A percentile compares a stretch with the other conserved stretches of the same genome.
Evolutionary conservation across 2,113 vertebrate species (phyloP).

Genomic region (Solenodon paradoxus): DNA sequence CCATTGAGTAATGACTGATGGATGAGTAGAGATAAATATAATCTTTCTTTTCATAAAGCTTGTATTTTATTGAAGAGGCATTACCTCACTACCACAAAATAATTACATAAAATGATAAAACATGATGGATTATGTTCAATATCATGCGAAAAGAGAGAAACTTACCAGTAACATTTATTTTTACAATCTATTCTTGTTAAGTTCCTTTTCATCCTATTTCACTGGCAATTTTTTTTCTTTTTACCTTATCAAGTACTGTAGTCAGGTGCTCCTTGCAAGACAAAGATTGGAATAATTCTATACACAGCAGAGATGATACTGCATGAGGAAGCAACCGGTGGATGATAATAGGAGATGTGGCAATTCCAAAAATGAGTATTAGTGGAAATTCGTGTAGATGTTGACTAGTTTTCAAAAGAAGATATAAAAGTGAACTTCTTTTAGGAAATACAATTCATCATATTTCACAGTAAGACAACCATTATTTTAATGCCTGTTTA

Average conservation of each 20-base stretch:
- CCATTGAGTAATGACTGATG: neutral
- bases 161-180: neutral
- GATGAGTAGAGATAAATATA: neutral
- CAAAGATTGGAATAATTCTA: slow-evolving; percentile 96
- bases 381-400: slow-evolving; percentile 91
- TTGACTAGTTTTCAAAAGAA: slow-evolving; percentile 82
- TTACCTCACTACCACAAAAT: neutral
- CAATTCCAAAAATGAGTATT: slow-evolving; percentile 94
- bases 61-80: slow-evolving; percentile 6
- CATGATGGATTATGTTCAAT: neutral
- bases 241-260: slow-evolving; percentile 94
- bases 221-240: slow-evolving; percentile 37
- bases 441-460: slow-evolving; percentile 47
- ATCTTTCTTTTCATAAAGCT: slow-evolving; percentile 38
- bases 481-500: slow-evolving; percentile 26
- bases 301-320: slow-evolving; percentile 94
- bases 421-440: neutral
- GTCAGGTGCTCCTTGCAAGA: slow-evolving; percentile 94
- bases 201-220: neutral
- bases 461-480: slow-evolving; percentile 9
- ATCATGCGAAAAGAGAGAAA: slow-evolving; percentile 1
- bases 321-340: slow-evolving; percentile 94
- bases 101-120: slow-evolving; percentile 27
- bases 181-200: neutral
- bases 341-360: slow-evolving; percentile 95